These are phyloP conservation scores for Bombus superbus DNA, from an alignment of 1,140 invertebrate genomes.

Conservation along the genomic window DNA sequence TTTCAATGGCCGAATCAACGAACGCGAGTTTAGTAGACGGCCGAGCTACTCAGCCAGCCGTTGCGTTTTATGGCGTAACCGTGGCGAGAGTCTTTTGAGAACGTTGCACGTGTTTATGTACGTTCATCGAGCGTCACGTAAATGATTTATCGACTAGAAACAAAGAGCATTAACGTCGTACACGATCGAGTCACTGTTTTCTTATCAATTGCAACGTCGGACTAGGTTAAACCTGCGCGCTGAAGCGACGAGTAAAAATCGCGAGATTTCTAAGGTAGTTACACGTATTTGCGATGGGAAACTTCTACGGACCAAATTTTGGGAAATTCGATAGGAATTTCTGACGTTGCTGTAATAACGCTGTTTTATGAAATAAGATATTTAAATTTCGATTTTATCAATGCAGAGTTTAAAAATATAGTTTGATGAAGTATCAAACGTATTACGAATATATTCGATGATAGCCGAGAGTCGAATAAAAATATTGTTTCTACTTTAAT, in stretches of 20 bases:
- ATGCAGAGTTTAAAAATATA: neutral
- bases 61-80: conserved; percentile 50
- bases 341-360: too few relatives aligned
- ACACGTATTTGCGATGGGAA: too few relatives aligned
- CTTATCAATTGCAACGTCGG: neutral
- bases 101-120: conserved; percentile 47
- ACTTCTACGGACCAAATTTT: too few relatives aligned
- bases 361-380: neutral
- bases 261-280: neutral
- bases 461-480: too few relatives aligned
- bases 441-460: too few relatives aligned
- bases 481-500: neutral
- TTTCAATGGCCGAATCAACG: conserved; percentile 68
- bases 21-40: conserved; percentile 64
- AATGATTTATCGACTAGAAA: conserved; percentile 58
- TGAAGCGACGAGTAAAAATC: neutral
- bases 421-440: neutral
- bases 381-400: too few relatives aligned
- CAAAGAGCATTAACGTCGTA: conserved; percentile 37
- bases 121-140: conserved; percentile 46
- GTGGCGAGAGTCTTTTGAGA: conserved; percentile 50
- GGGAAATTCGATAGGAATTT: too few relatives aligned
- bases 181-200: neutral
- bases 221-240: too few relatives aligned
- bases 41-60: conserved; percentile 48